These are phyloP conservation scores for Spodoptera litura DNA, from an alignment of 1,140 invertebrate genomes.

Conservation along the genomic window DNA sequence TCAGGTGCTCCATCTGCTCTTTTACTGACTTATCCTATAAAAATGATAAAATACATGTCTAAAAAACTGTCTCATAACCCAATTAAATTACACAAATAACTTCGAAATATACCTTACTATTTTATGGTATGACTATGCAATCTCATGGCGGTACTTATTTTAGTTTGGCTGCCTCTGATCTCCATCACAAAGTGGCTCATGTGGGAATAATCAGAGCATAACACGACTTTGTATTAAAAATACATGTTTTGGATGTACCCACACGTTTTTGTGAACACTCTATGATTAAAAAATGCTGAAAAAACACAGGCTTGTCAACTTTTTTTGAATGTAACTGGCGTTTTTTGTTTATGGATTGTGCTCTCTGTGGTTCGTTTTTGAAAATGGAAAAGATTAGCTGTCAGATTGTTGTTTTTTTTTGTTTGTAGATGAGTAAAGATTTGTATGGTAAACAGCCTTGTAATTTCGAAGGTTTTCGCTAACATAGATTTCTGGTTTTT, in stretches of 20 bases:
- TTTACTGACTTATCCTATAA: neutral
- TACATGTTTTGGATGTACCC: slow-evolving; percentile 17
- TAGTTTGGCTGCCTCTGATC: slow-evolving; percentile 3
- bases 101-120: too few species aligned
- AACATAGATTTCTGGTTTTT: too few species aligned
- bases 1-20: neutral
- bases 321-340: neutral
- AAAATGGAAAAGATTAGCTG: neutral
- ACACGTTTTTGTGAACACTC: neutral
- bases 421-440: neutral
- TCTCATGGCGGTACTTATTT: neutral
- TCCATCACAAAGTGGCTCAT: slow-evolving; percentile 18
- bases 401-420: neutral
- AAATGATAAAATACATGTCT: neutral
- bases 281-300: slow-evolving; percentile 17
- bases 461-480: too few species aligned
- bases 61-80: neutral
- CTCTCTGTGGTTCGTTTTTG: neutral
- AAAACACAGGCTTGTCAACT: neutral
- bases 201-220: slow-evolving; percentile 14
- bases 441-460: neutral
- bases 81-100: too few species aligned
- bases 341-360: neutral
- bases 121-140: neutral
- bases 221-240: slow-evolving; percentile 26